phyloP scores from a whole-genome alignment of 2,888 invertebrate species.

The Suillia variegata region DNA sequence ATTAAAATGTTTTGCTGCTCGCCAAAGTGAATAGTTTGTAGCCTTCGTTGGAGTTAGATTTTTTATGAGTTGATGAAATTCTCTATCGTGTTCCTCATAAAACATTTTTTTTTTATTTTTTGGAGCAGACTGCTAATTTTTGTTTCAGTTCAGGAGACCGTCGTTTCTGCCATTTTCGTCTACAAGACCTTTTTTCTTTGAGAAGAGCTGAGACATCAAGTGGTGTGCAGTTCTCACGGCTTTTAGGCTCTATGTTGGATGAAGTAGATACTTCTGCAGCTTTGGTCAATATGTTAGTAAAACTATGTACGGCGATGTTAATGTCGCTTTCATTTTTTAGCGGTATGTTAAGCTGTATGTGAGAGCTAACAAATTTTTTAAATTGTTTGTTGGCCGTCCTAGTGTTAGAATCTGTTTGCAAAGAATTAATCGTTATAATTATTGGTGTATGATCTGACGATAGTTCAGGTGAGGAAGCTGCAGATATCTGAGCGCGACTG shows the following conservation, averaged over 20 bases:
- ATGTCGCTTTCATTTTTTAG: background rate
- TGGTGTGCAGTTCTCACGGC: background rate
- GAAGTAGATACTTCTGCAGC: background rate
- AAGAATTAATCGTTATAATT: no score
- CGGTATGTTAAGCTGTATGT: no score
- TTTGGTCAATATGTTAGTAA: background rate
- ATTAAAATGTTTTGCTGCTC: background rate
- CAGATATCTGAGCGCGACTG: background rate
- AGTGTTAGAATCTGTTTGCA: no score
- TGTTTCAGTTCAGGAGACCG: background rate
- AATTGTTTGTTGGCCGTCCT: background rate
- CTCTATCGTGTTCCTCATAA: background rate
- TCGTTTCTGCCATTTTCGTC: background rate
- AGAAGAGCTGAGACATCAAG: background rate
- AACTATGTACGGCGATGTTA: background rate
- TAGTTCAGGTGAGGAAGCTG: no score
- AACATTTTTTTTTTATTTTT: background rate
- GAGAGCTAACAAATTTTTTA: no score
- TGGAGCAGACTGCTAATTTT: background rate
- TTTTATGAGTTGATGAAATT: background rate
- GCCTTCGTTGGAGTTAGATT: background rate
- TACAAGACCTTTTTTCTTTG: background rate
- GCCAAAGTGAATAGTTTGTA: background rate
- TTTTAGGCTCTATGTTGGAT: background rate
- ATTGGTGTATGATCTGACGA: no score